Evolutionary conservation across 2,888 invertebrate genomes (phyloP), one percentile per base, ranked within the genome.

Genomic region (Pediacus dermestoides): DNA sequence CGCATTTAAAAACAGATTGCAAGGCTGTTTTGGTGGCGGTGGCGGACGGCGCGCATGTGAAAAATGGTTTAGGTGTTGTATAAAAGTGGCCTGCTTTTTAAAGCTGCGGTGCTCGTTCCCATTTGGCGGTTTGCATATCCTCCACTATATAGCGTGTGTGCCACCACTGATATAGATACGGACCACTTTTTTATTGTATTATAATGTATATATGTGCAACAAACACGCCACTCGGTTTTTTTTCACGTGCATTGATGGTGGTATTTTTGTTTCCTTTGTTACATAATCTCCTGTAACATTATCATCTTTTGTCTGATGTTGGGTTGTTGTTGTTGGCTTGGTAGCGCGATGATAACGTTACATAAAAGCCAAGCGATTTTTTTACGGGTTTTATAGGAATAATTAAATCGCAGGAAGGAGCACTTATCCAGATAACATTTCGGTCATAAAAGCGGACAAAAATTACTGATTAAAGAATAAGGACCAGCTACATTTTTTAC

Each of bases 71-170:
- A 54, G 50, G 53, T 53, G 58, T n/a, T n/a, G n/a, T n/a, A n/a
- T 51, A 58, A 57, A 60, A 60, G 53, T 55, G 54, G 57, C 57
- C 54, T 49, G 57, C 53, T 62, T 64, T 65, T 66, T 64, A 63
- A 64, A 66, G 63, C 63, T 63, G 64, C 62, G 64, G 64, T 58
- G 36, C 55, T 52, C 52, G 55, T 57, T 23, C 52, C 53, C 56
- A 46, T 53, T 55, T 53, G 56, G 60, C 50, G 58, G 63, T 60
- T 53, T 50, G 11, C 28, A 28, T 28, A 43, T 51, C 47, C 47
- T 47, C 46, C 28, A 28, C 12, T 28, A 28, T 28, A 28, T 10
- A 28, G 28, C 58, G 49, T 57, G 54, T n/a, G n/a, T n/a, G n/a
- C n/a, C n/a, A n/a, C 58, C 57, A 55, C 58, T 58, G 56, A 60